Percentiles rank a stretch among this genome's conserved stretches.
Conservation (phyloP, 2,888 invertebrate genomes). For the Synanthedon formicaeformis region DNA sequence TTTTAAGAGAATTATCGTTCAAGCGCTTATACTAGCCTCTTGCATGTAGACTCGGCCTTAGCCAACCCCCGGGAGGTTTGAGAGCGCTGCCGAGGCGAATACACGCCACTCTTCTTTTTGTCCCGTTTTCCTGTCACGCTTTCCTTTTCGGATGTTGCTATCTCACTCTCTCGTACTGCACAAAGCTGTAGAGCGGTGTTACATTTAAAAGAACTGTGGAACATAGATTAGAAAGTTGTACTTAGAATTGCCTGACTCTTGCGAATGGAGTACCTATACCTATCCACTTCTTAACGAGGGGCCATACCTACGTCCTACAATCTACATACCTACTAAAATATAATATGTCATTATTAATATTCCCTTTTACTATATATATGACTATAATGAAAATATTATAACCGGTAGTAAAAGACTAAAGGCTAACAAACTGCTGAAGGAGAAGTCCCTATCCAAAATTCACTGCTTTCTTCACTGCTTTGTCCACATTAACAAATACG, state of each 20-base stretch:
- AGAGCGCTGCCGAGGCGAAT: slow-evolving; percentile 29
- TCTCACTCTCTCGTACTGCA: slow-evolving; percentile 20
- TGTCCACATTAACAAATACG: no score
- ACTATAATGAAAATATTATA: no score
- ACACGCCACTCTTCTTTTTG: slow-evolving; percentile 43
- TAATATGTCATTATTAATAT: no score
- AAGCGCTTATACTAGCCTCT: neutral
- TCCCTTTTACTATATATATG: no score
- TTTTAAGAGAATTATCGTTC: neutral
- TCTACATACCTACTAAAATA: no score
- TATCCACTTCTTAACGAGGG: no score
- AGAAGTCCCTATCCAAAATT: no score
- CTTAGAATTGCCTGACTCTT: neutral
- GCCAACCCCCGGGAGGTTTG: slow-evolving; percentile 30
- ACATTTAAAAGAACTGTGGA: neutral
- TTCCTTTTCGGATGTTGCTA: slow-evolving; percentile 41
- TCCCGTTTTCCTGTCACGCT: slow-evolving; percentile 49
- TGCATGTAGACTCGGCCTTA: slow-evolving; percentile 16
- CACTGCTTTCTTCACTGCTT: no score
- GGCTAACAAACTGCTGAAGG: no score
- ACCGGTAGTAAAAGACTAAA: no score
- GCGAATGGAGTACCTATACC: no score
- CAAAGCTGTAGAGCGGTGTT: slow-evolving; percentile 16
- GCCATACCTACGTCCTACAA: no score
- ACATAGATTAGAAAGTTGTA: neutral